Base-by-base conservation (phyloP, 2,888 invertebrate genomes). In the Drosophila ezoana region DNA sequence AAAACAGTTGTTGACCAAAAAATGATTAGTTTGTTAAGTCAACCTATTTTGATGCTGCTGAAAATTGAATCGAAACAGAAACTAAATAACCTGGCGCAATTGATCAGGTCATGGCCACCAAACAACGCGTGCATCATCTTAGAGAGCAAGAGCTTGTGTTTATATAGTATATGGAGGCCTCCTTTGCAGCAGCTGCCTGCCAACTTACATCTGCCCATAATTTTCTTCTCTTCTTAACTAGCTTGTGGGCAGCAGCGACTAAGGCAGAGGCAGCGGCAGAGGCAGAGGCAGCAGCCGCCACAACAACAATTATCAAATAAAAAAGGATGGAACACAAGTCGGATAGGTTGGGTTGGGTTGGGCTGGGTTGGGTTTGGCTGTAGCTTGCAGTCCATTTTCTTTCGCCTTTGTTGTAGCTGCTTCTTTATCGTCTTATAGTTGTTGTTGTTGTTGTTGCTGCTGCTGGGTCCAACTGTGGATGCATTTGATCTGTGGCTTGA, bases 401-500 rank as follows among this genome's bases (percentile, higher is more conserved):
- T 28, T 44, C 37, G 3, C 41, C 16, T 18, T 20, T 18, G 14
- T 14, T 38, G 10, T 20, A 18, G 44, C 57, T 20, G 57, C 44
- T 62, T 65, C 61, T 49, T 43, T 59, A 49, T 35, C 44, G 58
- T 43, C 11, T 49, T 45, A 38, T 60, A 16, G 14, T 32, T 45
- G 41, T 59, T 54, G 48, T 48, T 60, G 44, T 33, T 53, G 32
- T 44, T 56, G 40, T 44, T 49, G 32, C 44, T 56, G 48, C 4
- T 43, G 41, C 33, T 52, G 68, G 40, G 57, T 65, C 60, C 62
- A 66, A 62, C 40, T 64, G 40, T 67, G 38, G 62, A 67, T 72
- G 77, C 72, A 89, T 86, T 87, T 87, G 81, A 89, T 84, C 89
- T 89, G 79, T 58, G 72, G 67, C 85, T 84, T 87, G 89, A 86